phyloP scores from a whole-genome alignment of 2,113 vertebrate species.

The Phyllostomus hastatus region DNA sequence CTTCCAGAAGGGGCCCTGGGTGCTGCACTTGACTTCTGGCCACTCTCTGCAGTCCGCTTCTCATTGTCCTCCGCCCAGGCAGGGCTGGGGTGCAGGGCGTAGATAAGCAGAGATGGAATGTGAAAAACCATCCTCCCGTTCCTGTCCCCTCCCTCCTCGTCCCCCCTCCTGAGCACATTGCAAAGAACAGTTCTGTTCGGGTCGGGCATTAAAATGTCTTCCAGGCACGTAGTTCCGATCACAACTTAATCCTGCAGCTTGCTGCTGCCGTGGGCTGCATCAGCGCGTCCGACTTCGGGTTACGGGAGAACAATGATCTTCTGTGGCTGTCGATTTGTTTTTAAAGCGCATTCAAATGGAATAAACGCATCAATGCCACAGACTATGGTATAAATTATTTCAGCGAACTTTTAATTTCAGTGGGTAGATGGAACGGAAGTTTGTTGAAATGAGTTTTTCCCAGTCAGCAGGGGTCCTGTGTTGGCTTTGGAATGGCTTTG shows the following conservation, averaged over 20 bases:
- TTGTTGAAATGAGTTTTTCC: slow-evolving; percentile 37
- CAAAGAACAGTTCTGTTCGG: slow-evolving; percentile 5
- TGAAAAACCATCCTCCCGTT: background rate
- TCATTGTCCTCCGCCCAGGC: background rate
- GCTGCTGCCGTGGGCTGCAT: background rate
- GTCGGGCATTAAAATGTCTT: slow-evolving; percentile 35
- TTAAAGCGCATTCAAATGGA: slow-evolving; percentile 37
- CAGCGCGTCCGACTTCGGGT: background rate
- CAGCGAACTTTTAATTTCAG: slow-evolving; percentile 58
- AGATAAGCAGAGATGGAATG: slow-evolving; percentile 1
- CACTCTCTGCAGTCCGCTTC: background rate
- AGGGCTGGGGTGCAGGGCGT: background rate
- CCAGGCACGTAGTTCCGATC: background rate
- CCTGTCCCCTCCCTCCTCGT: background rate
- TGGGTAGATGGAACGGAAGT: slow-evolving; percentile 45
- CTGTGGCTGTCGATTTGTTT: background rate
- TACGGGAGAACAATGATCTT: background rate
- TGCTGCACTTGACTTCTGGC: background rate
- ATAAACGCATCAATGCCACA: slow-evolving; percentile 51
- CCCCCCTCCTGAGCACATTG: background rate
- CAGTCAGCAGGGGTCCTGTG: background rate
- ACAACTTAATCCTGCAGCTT: background rate
- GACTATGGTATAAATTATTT: slow-evolving; percentile 57
- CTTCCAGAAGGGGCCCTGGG: background rate
- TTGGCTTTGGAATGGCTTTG: slow-evolving; percentile 54